Evolutionary conservation across 2,113 vertebrate genomes (phyloP).

Genomic region (Vimba vimba): DNA sequence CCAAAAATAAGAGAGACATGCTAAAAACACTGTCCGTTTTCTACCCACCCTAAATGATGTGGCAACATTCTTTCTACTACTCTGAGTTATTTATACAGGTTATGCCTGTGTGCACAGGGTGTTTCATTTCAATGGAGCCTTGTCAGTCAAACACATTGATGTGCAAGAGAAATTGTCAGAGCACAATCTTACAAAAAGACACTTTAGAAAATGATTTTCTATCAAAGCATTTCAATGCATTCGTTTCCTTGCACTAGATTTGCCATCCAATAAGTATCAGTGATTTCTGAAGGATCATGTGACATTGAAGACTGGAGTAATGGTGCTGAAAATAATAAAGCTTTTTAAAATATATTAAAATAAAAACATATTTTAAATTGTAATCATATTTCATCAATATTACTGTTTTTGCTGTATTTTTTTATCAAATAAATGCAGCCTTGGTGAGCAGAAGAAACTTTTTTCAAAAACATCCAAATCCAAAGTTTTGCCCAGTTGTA

Average conservation of each 20-base stretch:
- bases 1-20: constrained; percentile 74
- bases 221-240: background rate
- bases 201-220: background rate
- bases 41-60: constrained; percentile 70
- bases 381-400: no score
- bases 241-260: background rate
- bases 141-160: constrained; percentile 52
- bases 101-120: constrained; percentile 51
- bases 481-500: no score
- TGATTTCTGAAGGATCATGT: no score
- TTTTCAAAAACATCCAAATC: no score
- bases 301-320: no score
- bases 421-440: no score
- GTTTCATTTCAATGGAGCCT: constrained; percentile 57
- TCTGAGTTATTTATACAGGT: constrained; percentile 64
- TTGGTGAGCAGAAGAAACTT: no score
- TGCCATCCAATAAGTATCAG: background rate
- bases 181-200: constrained; percentile 1
- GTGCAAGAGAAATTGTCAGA: constrained; percentile 49
- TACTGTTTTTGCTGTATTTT: no score
- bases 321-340: no score
- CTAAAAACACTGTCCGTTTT: constrained; percentile 70
- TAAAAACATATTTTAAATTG: no score
- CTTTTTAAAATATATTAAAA: no score
- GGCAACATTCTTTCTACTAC: constrained; percentile 66